These are phyloP conservation scores for Rhagonycha fulva DNA, from an alignment of 2,888 invertebrate genomes.

Conservation along the genomic window DNA sequence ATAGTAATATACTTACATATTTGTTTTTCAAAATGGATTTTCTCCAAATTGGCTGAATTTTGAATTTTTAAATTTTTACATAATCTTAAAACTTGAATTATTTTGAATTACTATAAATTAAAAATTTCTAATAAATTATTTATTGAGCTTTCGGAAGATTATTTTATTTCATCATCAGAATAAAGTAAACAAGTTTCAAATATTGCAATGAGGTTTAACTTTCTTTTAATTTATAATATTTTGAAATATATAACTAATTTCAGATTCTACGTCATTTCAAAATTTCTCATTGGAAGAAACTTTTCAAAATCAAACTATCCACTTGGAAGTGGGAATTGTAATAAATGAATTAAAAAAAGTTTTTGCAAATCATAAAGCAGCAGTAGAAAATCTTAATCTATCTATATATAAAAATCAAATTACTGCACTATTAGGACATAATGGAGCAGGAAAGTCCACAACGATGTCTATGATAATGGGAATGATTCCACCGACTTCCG, in stretches of 20 bases:
- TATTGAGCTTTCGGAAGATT: no score
- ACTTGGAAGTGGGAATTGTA: constrained; percentile 58
- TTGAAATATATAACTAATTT: background rate
- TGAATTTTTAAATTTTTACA: no score
- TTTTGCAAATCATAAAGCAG: constrained; percentile 60
- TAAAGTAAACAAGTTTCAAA: no score
- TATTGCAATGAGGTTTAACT: no score
- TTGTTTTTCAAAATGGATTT: no score
- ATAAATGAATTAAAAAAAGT: constrained; percentile 65
- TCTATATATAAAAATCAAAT: constrained; percentile 90
- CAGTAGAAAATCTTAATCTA: constrained; percentile 70
- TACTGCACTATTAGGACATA: constrained; percentile 78
- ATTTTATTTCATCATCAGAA: no score
- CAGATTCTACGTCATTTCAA: background rate
- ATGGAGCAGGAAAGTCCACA: constrained; percentile 93
- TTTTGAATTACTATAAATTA: no score
- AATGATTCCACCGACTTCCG: constrained; percentile 68
- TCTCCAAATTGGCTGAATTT: no score
- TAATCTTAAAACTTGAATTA: no score
- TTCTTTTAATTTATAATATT: background rate
- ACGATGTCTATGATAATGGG: constrained; percentile 92
- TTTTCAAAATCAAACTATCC: constrained; percentile 59
- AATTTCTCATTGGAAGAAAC: constrained; percentile 46
- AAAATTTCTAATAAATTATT: no score
- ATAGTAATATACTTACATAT: no score